Evolutionary conservation across 2,113 vertebrate genomes (phyloP).

Genomic region (Polypterus bichir): DNA sequence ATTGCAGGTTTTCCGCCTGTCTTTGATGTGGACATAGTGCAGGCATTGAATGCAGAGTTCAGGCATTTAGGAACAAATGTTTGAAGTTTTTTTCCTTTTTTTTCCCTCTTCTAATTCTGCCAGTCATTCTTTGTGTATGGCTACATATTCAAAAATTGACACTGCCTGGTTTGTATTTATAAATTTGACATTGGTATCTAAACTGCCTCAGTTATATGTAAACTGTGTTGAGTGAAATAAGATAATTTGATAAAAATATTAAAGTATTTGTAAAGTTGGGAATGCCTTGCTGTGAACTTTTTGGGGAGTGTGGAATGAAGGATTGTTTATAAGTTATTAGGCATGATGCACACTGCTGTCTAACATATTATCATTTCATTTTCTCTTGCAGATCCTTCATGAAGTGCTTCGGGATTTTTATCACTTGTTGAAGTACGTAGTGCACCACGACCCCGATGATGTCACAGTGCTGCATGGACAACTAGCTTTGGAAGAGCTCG

Average conservation of each 20-base stretch:
- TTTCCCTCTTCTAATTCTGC: too few relatives aligned
- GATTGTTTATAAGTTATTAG: neutral
- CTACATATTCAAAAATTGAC: too few relatives aligned
- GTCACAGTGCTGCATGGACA: constrained; percentile 69
- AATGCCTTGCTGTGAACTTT: neutral
- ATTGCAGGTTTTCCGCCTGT: neutral
- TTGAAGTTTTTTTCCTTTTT: too few relatives aligned
- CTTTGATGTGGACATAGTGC: neutral
- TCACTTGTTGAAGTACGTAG: constrained; percentile 74
- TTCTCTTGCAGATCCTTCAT: constrained; percentile 48
- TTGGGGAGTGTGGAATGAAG: too few relatives aligned
- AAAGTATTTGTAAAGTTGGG: constrained; percentile 12
- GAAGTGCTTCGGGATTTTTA: constrained; percentile 79
- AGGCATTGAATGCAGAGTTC: neutral
- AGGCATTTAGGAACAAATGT: neutral
- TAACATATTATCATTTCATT: neutral
- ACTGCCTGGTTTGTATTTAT: too few relatives aligned
- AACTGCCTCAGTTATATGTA: too few relatives aligned
- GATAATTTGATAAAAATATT: neutral
- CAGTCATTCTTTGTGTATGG: too few relatives aligned
- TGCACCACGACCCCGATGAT: constrained; percentile 47
- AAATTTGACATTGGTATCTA: too few relatives aligned
- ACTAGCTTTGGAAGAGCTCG: constrained; percentile 80
- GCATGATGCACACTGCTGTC: neutral
- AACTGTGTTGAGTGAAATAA: neutral